These are phyloP conservation scores for Okapia johnstoni DNA, from an alignment of 2,113 vertebrate genomes.

Conservation along the genomic window DNA sequence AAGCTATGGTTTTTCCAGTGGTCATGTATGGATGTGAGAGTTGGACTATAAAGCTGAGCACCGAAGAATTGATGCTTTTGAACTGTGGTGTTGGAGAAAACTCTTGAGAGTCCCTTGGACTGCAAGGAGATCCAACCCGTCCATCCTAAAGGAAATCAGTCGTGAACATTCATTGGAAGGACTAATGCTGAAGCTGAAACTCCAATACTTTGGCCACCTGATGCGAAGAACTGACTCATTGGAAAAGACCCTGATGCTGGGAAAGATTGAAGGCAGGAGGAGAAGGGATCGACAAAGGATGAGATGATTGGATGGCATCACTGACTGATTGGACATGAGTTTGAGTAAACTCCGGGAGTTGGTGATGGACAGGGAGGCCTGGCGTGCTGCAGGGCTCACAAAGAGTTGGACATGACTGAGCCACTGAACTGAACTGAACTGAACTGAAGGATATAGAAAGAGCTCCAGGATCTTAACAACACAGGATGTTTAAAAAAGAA, in stretches of 20 bases:
- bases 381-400: fast-evolving
- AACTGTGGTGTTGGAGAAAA: no score
- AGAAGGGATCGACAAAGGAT: not conserved
- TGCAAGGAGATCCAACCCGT: no score
- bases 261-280: not conserved
- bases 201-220: not conserved
- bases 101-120: no score
- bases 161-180: no score
- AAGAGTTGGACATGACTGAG: not conserved
- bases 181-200: not conserved
- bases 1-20: no score
- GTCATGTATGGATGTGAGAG: no score
- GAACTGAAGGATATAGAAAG: not conserved
- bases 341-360: not conserved
- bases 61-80: no score
- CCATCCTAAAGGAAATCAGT: no score
- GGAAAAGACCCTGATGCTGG: not conserved
- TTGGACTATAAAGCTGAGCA: no score
- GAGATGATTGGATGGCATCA: not conserved
- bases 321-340: not conserved
- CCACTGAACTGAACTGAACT: not conserved
- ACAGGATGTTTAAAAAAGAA: not conserved
- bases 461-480: not conserved
- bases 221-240: not conserved
- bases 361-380: not conserved